Evolutionary conservation across 2,113 vertebrate genomes (phyloP), one percentile per base, ranked within the genome.

Genomic region (Pleuronectes platessa): DNA sequence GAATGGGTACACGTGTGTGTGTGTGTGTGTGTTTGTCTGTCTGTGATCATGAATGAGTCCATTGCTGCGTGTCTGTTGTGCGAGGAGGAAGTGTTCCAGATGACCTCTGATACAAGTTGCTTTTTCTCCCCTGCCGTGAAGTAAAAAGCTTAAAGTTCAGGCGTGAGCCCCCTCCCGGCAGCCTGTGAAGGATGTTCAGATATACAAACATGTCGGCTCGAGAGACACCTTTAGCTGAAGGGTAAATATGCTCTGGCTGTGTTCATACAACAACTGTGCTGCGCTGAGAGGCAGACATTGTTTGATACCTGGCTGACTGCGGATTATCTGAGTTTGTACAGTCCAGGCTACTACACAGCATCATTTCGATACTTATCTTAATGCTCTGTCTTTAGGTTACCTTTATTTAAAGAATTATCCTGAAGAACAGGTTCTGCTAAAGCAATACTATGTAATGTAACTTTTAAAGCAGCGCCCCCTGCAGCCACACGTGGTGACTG

Each of bases 221-320:
- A 70, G 85, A 89, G 90, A 91, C 83, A 71, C 85, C 82, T 88
- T 88, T 87, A 72, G 88, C 84, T 87, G 86, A 88, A 85, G 89
- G 84, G 82, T 87, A 89, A 93, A 91, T 85, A 84, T 81, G 68
- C 83, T 86, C 71, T 59, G 78, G 68, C 45, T 88, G 72, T 87
- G 84, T 90, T 90, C 83, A 78, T 82, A 71, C 79, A 86, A 76
- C 73, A 81, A 74, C 78, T 81, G 69, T 70, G 81, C 73, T 58
- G 74, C 74, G 66, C 67, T 69, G 66, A 75, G 73, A 83, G 66
- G 67, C 40, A 59, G 70, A 71, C 60, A 21, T 31, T 85, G 68
- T 88, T 80, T 86, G 87, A 80, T 92, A 74, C 74, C 74, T 71
- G 80, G 62, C 63, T 68, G 59, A 54, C 68, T 74, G 55, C 54